These are phyloP conservation scores for Tragopan temminckii DNA, from an alignment of 2,797 vertebrate genomes.

Conservation along the genomic window DNA sequence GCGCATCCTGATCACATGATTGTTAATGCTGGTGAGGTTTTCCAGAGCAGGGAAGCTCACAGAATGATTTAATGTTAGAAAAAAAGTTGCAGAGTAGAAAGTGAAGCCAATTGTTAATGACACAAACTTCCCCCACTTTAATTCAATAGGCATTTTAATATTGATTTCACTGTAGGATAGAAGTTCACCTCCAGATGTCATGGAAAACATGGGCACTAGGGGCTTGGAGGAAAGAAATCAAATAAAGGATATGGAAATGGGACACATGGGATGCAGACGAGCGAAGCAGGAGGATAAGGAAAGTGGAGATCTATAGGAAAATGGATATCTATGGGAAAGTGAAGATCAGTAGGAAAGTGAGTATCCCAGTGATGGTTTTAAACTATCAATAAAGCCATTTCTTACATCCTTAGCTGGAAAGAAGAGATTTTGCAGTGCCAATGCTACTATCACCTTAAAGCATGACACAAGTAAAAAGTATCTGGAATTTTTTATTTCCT, in stretches of 20 bases:
- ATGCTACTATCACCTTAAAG: background rate
- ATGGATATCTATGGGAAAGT: background rate
- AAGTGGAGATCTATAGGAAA: background rate
- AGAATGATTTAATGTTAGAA: background rate
- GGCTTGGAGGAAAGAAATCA: background rate
- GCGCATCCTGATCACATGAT: background rate
- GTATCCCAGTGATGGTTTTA: background rate
- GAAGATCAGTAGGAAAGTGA: background rate
- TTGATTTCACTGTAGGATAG: background rate
- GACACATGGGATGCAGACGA: background rate
- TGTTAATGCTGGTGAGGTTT: background rate
- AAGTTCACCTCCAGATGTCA: background rate
- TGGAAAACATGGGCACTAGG: background rate
- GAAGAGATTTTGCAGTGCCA: background rate
- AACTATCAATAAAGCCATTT: background rate
- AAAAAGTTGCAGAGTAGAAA: background rate
- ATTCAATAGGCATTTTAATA: background rate
- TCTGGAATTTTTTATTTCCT: background rate
- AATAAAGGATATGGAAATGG: background rate
- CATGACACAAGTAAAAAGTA: background rate
- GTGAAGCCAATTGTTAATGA: background rate
- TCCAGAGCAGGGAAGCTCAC: background rate
- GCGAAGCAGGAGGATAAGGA: background rate
- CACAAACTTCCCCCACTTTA: background rate
- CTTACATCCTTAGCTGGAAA: background rate